Conservation (phyloP, 1,140 invertebrate genomes). For the Hycleus cichorii region DNA sequence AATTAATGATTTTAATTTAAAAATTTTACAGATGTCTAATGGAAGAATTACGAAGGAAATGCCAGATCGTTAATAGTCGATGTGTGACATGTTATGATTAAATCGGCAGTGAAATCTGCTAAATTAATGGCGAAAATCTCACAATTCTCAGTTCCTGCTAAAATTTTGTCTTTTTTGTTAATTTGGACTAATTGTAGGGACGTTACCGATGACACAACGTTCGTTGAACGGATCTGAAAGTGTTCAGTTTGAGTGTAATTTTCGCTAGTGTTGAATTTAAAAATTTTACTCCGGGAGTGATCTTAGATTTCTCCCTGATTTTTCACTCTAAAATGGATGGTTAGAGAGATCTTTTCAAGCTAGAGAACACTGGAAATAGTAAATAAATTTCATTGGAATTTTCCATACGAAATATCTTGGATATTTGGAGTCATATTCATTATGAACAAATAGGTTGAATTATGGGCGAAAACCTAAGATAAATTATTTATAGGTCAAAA, state of each 20-base stretch:
- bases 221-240: constrained; percentile 1
- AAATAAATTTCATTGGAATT: too few relatives aligned
- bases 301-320: not conserved
- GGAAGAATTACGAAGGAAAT: constrained; percentile 52
- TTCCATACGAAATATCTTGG: too few relatives aligned
- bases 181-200: constrained; percentile 49
- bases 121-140: constrained; percentile 77
- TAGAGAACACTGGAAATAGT: too few relatives aligned
- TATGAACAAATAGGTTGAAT: too few relatives aligned
- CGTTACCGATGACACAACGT: constrained; percentile 46
- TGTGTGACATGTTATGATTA: constrained; percentile 76
- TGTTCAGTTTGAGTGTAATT: not conserved
- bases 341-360: too few relatives aligned
- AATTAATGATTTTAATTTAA: constrained; percentile 3
- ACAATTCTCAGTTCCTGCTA: constrained; percentile 67
- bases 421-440: too few relatives aligned
- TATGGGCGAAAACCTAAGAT: too few relatives aligned
- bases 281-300: not conserved
- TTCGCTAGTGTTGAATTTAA: not conserved
- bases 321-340: not conserved
- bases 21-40: not conserved
- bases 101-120: constrained; percentile 57
- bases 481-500: not conserved
- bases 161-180: constrained; percentile 46
- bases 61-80: constrained; percentile 70